Evolutionary conservation across 2,113 vertebrate genomes (phyloP).

Genomic region (Embiotoca jacksoni): DNA sequence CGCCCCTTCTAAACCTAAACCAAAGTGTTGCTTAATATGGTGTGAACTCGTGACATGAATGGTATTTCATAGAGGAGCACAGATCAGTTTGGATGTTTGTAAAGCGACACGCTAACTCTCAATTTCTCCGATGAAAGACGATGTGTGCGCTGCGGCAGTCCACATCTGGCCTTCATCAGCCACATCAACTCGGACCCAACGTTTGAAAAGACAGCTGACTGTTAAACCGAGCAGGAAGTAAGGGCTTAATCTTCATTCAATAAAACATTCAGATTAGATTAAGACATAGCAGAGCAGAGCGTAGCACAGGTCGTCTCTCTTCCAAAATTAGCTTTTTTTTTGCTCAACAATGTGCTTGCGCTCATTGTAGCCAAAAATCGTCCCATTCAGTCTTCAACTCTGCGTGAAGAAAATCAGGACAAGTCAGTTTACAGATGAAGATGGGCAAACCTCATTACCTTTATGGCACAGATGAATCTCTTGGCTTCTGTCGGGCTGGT

Average conservation of each 20-base stretch:
- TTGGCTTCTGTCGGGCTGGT: too few relatives aligned
- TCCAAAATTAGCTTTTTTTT: constrained; percentile 15
- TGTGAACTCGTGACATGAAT: constrained; percentile 9
- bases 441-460: too few relatives aligned
- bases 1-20: constrained; percentile 6
- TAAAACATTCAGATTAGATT: constrained; percentile 74
- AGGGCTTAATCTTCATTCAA: constrained; percentile 70
- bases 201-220: constrained; percentile 76
- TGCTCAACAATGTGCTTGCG: constrained; percentile 20
- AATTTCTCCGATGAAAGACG: constrained; percentile 43
- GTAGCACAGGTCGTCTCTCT: constrained; percentile 42
- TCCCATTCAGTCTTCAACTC: not conserved
- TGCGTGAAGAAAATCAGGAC: constrained; percentile 10
- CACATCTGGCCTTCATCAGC: constrained; percentile 81
- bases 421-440: not conserved
- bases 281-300: constrained; percentile 53
- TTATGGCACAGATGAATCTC: too few relatives aligned
- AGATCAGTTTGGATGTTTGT: constrained; percentile 24
- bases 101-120: constrained; percentile 50
- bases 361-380: not conserved
- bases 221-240: constrained; percentile 77
- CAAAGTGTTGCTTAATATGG: not conserved
- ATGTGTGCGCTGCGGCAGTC: constrained; percentile 35
- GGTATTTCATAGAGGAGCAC: constrained; percentile 6
- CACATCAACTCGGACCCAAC: constrained; percentile 59